Percentiles rank a stretch among this genome's conserved stretches.
phyloP scores from a whole-genome alignment of 2,888 invertebrate species.

The Lysandra coridon region DNA sequence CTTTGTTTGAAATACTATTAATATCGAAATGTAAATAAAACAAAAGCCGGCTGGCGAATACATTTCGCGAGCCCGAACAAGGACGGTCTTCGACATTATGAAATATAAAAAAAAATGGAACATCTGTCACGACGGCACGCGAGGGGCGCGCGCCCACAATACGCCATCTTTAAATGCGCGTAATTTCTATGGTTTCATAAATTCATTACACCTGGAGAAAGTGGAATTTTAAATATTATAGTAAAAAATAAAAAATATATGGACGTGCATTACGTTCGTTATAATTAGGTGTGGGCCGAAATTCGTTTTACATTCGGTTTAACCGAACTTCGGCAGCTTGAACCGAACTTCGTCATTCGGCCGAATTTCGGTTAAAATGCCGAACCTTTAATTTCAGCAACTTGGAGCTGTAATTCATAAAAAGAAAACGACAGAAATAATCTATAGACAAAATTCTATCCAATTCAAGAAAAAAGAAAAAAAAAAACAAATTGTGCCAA shows the following conservation, averaged over 20 bases:
- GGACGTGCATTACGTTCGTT: not conserved
- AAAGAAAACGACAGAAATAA: no score
- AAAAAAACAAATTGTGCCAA: no score
- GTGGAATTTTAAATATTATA: not conserved
- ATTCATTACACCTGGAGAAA: conserved; percentile 30
- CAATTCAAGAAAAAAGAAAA: no score
- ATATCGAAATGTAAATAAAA: conserved; percentile 18
- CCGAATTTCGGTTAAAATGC: no score
- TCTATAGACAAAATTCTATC: no score
- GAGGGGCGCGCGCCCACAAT: conserved; percentile 37
- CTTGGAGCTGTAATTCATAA: no score
- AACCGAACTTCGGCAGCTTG: no score
- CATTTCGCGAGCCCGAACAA: conserved; percentile 25
- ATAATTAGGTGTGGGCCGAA: no score
- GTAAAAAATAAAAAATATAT: not conserved
- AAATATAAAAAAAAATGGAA: conserved; percentile 34
- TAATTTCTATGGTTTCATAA: conserved; percentile 28
- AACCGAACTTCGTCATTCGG: no score
- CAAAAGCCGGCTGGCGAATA: conserved; percentile 26
- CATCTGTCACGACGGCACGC: conserved; percentile 40
- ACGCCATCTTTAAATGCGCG: conserved; percentile 27
- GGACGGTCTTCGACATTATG: conserved; percentile 31
- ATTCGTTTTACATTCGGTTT: no score
- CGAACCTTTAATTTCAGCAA: no score
- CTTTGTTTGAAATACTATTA: conserved; percentile 12